Conservation (phyloP, 30 jellyfish, hydroid and myxozoan species). For the Turritopsis dohrnii region DNA sequence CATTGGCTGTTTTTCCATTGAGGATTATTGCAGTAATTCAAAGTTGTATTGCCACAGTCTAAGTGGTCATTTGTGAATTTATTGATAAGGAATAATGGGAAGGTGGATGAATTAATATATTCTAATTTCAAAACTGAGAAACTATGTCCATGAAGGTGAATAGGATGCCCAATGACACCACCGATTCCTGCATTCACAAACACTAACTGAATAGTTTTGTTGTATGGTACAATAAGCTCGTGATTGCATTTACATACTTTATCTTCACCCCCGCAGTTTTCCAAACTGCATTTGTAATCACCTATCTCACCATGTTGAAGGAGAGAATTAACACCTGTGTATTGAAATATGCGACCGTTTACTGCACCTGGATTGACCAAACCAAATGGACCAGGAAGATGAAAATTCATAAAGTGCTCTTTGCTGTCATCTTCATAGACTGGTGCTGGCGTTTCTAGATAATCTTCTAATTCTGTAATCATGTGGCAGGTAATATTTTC, state of each 20-base stretch:
- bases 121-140: background rate
- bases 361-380: background rate
- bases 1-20: conserved; percentile 31
- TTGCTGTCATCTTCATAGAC: background rate
- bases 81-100: background rate
- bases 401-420: background rate
- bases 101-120: background rate
- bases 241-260: background rate
- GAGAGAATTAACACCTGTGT: background rate
- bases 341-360: background rate
- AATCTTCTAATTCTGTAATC: background rate
- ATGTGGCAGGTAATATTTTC: background rate
- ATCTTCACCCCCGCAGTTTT: background rate
- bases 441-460: background rate
- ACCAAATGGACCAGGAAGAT: conserved; percentile 6
- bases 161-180: background rate
- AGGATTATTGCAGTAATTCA: conserved; percentile 58
- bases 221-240: background rate
- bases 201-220: conserved; percentile 1
- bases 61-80: conserved; percentile 59
- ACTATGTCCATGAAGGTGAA: conserved; percentile 13
- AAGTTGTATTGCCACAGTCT: conserved; percentile 49
- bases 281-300: background rate
- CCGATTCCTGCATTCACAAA: background rate
- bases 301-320: background rate